phyloP scores from a whole-genome alignment of 2,113 vertebrate species.

The Menura novaehollandiae region DNA sequence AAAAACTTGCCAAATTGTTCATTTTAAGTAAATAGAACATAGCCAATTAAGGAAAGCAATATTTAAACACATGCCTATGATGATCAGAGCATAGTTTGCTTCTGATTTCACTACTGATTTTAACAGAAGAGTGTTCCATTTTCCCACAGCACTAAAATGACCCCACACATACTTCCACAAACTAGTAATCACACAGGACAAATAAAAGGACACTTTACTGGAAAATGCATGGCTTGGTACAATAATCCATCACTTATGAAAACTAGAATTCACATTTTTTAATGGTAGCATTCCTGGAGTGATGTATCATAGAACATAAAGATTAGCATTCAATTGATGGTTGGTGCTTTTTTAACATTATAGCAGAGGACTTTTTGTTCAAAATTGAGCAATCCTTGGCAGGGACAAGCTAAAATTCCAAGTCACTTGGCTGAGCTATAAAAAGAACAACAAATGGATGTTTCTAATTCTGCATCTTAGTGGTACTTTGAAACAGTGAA shows the following conservation, averaged over 20 bases:
- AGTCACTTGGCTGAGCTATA: conserved; percentile 65
- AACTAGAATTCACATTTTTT: conserved; percentile 76
- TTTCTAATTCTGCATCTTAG: conserved; percentile 58
- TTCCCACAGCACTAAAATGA: conserved; percentile 84
- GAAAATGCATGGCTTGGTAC: conserved; percentile 77
- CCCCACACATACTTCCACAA: conserved; percentile 84
- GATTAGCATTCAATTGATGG: conserved; percentile 72
- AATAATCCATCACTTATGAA: conserved; percentile 82
- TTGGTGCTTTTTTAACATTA: conserved; percentile 64
- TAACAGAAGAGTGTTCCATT: conserved; percentile 74
- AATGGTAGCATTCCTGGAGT: conserved; percentile 74
- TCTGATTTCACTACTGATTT: conserved; percentile 84
- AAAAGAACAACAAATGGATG: conserved; percentile 67
- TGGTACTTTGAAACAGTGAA: conserved; percentile 31
- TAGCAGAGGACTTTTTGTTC: conserved; percentile 64
- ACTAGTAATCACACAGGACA: conserved; percentile 79
- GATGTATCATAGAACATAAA: conserved; percentile 72
- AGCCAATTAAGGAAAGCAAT: conserved; percentile 82
- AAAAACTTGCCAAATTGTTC: conserved; percentile 82
- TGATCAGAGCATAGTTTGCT: conserved; percentile 81
- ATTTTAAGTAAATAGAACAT: conserved; percentile 84
- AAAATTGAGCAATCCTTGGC: conserved; percentile 65
- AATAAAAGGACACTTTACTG: conserved; percentile 83
- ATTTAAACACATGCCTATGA: conserved; percentile 81
- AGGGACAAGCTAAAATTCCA: conserved; percentile 68